Conservation (phyloP, 2,797 vertebrate genomes). For the Hipposideros larvatus region DNA sequence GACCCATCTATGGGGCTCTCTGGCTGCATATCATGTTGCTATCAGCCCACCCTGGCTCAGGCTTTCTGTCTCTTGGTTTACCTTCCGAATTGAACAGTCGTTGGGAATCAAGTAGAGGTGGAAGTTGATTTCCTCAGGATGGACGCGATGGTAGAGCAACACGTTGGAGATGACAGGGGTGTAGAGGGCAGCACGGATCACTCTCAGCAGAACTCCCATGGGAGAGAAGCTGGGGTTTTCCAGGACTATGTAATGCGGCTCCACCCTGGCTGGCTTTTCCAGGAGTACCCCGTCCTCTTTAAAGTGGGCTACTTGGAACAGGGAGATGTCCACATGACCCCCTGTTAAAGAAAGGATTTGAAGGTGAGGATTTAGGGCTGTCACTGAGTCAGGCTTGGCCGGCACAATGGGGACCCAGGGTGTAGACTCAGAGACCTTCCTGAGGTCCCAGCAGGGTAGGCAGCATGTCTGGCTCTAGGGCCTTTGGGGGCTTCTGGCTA, state of each 20-base stretch:
- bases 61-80: background rate
- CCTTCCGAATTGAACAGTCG: constrained; percentile 72
- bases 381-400: background rate
- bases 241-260: background rate
- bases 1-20: background rate
- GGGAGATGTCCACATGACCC: rapidly evolving
- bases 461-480: no score
- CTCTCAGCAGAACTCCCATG: constrained; percentile 67
- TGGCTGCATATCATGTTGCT: background rate
- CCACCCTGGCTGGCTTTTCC: constrained; percentile 22
- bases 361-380: background rate
- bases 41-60: background rate
- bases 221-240: constrained; percentile 79
- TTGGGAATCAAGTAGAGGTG: constrained; percentile 74
- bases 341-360: constrained; percentile 57
- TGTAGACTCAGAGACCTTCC: background rate
- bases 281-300: constrained; percentile 46
- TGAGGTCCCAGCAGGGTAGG: background rate
- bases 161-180: background rate
- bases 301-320: constrained; percentile 63
- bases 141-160: background rate
- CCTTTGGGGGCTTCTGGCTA: background rate
- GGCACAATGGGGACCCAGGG: rapidly evolving
- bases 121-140: background rate
- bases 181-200: background rate